phyloP scores from a whole-genome alignment of 2,113 vertebrate genomes.

The Tyto alba region DNA sequence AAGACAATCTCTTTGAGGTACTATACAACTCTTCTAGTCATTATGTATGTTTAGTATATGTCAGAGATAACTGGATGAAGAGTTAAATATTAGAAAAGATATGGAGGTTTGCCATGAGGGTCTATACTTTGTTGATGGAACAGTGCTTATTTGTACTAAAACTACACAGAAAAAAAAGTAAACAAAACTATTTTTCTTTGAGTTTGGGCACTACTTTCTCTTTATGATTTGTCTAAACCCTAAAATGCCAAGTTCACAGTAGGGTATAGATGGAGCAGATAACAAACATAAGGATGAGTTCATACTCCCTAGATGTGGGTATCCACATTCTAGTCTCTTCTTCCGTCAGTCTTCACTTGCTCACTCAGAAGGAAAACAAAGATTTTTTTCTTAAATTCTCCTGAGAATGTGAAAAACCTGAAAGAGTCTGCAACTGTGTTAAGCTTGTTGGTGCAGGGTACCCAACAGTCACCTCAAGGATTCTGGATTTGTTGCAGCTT shows the following conservation, averaged over 20 bases:
- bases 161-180: neutral
- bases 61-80: neutral
- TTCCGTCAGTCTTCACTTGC: neutral
- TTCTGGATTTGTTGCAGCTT: slow-evolving; percentile 7
- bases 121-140: neutral
- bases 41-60: neutral
- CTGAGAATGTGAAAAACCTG: neutral
- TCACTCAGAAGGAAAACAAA: neutral
- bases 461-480: neutral
- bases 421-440: neutral
- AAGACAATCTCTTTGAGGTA: neutral
- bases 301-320: neutral
- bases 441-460: neutral
- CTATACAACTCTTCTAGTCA: neutral
- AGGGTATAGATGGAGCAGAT: neutral
- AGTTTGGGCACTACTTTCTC: neutral
- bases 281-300: neutral
- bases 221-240: neutral
- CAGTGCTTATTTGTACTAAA: neutral
- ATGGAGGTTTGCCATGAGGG: accelerated
- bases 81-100: neutral
- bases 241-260: neutral
- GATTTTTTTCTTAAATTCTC: neutral
- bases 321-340: neutral
- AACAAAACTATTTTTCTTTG: neutral